These are phyloP conservation scores for Drosophila heteroneura DNA, from an alignment of 2,888 invertebrate species.

Conservation along the genomic window DNA sequence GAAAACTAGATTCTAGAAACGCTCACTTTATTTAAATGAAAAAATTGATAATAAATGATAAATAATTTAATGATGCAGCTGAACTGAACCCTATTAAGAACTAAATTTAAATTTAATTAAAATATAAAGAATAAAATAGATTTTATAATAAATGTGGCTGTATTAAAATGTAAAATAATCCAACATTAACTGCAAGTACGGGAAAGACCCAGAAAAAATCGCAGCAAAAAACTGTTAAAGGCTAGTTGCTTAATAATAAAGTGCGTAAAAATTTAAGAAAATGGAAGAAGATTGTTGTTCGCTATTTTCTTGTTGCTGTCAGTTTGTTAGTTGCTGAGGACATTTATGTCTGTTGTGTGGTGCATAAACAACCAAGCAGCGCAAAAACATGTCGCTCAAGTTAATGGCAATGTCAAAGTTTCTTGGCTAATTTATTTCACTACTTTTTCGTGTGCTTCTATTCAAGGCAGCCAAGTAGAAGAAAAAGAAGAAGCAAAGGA, in stretches of 20 bases:
- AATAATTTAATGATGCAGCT: slow-evolving; percentile 1
- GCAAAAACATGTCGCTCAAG: slow-evolving; percentile 68
- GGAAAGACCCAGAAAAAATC: not conserved
- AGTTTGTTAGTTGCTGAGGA: not conserved
- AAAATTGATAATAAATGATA: slow-evolving; percentile 36
- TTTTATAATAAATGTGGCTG: not conserved
- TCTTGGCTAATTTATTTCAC: slow-evolving; percentile 70
- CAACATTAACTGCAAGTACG: not conserved
- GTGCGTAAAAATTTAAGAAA: not conserved
- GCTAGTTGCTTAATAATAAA: not conserved
- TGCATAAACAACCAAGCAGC: slow-evolving; percentile 22
- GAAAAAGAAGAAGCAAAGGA: slow-evolving; percentile 20
- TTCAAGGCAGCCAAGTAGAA: slow-evolving; percentile 33
- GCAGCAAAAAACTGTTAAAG: not conserved
- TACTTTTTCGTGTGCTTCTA: slow-evolving; percentile 32
- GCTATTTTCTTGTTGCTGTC: not conserved
- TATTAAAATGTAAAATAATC: not conserved
- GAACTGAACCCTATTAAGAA: not conserved
- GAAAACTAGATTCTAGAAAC: slow-evolving; percentile 1
- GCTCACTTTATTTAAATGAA: slow-evolving; percentile 68
- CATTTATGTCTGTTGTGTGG: not conserved
- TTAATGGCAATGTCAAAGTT: slow-evolving; percentile 66
- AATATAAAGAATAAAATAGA: not conserved
- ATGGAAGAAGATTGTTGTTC: not conserved
- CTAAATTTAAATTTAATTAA: not conserved